phyloP scores from a whole-genome alignment of 2,113 vertebrate genomes.

The Daboia siamensis region DNA sequence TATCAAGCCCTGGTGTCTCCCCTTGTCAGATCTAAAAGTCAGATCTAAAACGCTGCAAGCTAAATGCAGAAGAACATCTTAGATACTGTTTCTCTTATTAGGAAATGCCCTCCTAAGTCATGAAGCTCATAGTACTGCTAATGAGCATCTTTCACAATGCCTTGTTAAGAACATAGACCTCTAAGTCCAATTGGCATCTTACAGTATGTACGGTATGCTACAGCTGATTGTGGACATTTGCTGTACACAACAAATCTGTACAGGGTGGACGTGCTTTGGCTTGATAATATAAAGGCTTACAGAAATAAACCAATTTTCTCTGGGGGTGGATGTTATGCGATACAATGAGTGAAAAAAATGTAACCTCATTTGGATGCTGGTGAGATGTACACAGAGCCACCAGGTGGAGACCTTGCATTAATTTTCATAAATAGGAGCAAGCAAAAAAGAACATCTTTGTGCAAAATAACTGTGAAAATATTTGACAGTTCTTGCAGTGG shows the following conservation, averaged over 20 bases:
- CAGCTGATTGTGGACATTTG: neutral
- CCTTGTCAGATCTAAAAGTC: neutral
- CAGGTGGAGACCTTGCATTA: conserved; percentile 65
- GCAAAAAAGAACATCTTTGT: conserved; percentile 30
- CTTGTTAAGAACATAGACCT: neutral
- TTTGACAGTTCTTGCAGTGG: conserved; percentile 45
- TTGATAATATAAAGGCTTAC: neutral
- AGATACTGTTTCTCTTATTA: neutral
- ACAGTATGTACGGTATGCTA: neutral
- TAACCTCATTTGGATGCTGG: neutral
- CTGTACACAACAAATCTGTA: neutral
- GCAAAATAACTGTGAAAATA: conserved; percentile 48
- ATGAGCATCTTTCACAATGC: neutral
- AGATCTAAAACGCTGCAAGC: neutral
- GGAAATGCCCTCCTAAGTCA: neutral
- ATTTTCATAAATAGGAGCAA: conserved; percentile 35
- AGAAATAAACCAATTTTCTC: neutral
- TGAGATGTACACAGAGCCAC: conserved; percentile 38
- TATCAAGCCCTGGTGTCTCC: neutral
- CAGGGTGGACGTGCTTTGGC: neutral
- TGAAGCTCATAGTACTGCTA: neutral
- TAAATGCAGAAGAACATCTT: neutral
- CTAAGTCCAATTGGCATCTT: neutral
- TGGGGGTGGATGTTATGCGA: neutral
- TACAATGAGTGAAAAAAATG: neutral